Conservation (phyloP, 1,140 invertebrate genomes). For the Bombus impatiens region DNA sequence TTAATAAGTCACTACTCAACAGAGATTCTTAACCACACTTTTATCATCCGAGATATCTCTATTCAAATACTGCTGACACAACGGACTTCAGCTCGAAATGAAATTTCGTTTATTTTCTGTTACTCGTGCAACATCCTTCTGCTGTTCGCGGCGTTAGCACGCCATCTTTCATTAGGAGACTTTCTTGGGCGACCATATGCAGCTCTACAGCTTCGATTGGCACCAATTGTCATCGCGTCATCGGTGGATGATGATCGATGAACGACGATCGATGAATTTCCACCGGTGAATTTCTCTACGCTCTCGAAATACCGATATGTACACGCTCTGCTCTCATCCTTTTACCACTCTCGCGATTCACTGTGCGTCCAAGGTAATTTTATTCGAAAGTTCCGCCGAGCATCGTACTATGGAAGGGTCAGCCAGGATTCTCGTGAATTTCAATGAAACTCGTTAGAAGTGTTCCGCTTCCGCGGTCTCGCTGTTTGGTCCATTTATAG, state of each 20-base stretch:
- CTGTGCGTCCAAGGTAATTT: conserved; percentile 14
- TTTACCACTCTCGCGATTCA: conserved; percentile 16
- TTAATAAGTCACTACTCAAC: background rate
- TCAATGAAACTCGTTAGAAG: conserved; percentile 46
- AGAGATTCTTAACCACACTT: background rate
- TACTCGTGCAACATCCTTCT: background rate
- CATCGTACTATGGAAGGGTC: background rate
- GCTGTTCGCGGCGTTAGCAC: background rate
- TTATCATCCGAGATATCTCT: background rate
- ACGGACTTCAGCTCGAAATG: background rate
- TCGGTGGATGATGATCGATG: conserved; percentile 39
- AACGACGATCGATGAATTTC: conserved; percentile 26
- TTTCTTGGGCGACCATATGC: background rate
- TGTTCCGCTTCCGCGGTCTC: conserved; percentile 22
- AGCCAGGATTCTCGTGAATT: conserved; percentile 33
- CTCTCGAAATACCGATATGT: background rate
- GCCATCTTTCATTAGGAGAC: conserved; percentile 10
- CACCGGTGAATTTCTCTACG: conserved; percentile 23
- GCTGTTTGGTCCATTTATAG: conserved; percentile 40
- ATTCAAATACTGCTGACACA: background rate
- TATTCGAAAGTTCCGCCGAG: background rate
- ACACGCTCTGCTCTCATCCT: background rate
- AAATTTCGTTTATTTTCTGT: conserved; percentile 29
- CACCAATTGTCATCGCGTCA: conserved; percentile 36
- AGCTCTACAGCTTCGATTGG: conserved; percentile 29